Base-by-base conservation (phyloP, 2,888 invertebrate genomes). In the Sericinus montela region DNA sequence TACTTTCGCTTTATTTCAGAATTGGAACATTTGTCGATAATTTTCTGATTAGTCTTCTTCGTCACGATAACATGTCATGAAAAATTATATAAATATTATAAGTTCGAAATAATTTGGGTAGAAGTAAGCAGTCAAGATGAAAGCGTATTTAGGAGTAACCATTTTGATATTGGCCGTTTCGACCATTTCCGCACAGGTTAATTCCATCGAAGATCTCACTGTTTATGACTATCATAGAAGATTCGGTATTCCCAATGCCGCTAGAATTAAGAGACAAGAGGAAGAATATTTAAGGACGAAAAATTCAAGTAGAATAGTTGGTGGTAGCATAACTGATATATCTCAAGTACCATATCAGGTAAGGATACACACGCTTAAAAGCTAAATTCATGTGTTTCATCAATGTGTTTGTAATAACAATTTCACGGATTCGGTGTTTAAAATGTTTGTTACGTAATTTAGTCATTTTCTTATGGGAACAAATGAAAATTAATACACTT, bases 321-420 rank as follows among this genome's bases (percentile, higher is more conserved):
- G 77, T 29, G 80, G 80, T 6, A 25, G 36, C 5, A 11, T 37
- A 8, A 56, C 66, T 14, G 58, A 72, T 38, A 72, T 81, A 25
- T 46, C 65, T 1, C 10, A 60, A 25, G 59, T 66, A 11, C 80
- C 81, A 2, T 80, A 79, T 56, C 80, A 80, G 69, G 81, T 80
- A 58, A 41, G 25, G 25, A 8, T 6, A 7, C n/a, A n/a, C n/a
- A n/a, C n/a, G n/a, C n/a, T n/a, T n/a, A n/a, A n/a, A n/a, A n/a
- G n/a, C n/a, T n/a, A n/a, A n/a, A n/a, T n/a, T n/a, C n/a, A n/a
- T n/a, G n/a, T n/a, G n/a, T n/a, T n/a, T n/a, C n/a, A n/a, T n/a
- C n/a, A n/a, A n/a, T n/a, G n/a, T n/a, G n/a, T n/a, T n/a, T n/a
- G n/a, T n/a, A n/a, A n/a, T n/a, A n/a, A n/a, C n/a, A n/a, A n/a